Evolutionary conservation across 2,113 vertebrate genomes (phyloP).

Genomic region (Oreochromis aureus): DNA sequence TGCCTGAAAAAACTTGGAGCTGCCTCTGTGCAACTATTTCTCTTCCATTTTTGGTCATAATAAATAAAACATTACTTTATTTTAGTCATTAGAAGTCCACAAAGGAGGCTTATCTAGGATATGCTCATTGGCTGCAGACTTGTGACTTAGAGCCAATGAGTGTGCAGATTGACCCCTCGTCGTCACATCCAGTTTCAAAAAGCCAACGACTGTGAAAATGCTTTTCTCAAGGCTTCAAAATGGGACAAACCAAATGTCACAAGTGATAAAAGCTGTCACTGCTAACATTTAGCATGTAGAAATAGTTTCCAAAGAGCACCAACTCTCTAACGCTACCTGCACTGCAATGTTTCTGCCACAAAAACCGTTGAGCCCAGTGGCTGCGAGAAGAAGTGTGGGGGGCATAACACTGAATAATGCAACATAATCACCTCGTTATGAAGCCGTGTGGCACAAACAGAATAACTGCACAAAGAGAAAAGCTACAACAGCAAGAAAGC

Average conservation of each 20-base stretch:
- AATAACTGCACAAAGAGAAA: background rate
- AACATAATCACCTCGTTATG: background rate
- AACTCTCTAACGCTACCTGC: background rate
- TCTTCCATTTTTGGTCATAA: background rate
- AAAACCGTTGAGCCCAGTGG: background rate
- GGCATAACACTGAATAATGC: background rate
- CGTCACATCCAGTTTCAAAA: background rate
- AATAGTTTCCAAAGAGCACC: background rate
- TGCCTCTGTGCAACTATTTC: conserved; percentile 11
- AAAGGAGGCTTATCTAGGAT: background rate
- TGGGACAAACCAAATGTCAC: background rate
- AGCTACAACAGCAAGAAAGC: background rate
- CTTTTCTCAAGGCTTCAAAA: background rate
- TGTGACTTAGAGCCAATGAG: background rate
- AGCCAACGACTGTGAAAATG: background rate
- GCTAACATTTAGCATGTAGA: background rate
- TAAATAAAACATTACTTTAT: background rate
- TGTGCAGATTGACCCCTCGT: background rate
- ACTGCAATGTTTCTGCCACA: background rate
- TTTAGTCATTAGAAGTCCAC: background rate
- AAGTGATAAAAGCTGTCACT: background rate
- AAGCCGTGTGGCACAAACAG: background rate
- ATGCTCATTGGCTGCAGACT: background rate
- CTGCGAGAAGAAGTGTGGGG: background rate
- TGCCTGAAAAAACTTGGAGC: background rate